Percentiles rank a stretch among this genome's conserved stretches.
phyloP scores from a whole-genome alignment of 2,888 invertebrate species.

The Apamea crenata region DNA sequence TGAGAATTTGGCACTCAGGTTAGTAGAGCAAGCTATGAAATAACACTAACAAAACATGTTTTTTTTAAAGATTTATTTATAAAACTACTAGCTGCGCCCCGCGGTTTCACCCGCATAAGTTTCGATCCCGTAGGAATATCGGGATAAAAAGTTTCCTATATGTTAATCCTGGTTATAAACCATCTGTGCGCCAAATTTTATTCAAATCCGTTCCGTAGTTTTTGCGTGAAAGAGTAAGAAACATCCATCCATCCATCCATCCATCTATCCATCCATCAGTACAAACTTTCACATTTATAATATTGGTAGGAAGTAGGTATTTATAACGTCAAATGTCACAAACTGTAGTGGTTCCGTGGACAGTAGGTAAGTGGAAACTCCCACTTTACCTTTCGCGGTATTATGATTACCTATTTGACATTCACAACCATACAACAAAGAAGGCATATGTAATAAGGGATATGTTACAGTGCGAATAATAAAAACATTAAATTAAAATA shows the following conservation, averaged over 20 bases:
- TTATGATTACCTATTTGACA: slow-evolving; percentile 19
- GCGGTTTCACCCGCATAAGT: no score
- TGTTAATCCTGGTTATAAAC: no score
- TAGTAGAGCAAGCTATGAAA: not conserved
- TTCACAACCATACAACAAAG: slow-evolving; percentile 12
- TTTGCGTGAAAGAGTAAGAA: no score
- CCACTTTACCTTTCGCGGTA: slow-evolving; percentile 1
- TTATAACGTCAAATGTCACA: not conserved
- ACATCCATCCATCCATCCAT: no score
- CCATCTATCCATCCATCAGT: no score
- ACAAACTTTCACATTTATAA: no score
- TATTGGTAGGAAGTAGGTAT: no score
- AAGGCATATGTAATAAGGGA: not conserved
- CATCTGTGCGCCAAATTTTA: no score
- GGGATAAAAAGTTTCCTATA: no score
- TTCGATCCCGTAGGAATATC: no score
- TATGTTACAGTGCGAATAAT: slow-evolving; percentile 27
- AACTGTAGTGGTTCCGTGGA: not conserved
- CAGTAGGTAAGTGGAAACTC: not conserved
- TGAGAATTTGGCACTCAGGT: not conserved
- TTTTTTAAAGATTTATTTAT: not conserved
- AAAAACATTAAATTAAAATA: slow-evolving; percentile 31
- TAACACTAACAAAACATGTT: no score
- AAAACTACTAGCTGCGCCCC: not conserved
- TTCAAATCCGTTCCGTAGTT: no score